phyloP scores from a whole-genome alignment of 2,888 invertebrate genomes.

The Byasa hedistus region DNA sequence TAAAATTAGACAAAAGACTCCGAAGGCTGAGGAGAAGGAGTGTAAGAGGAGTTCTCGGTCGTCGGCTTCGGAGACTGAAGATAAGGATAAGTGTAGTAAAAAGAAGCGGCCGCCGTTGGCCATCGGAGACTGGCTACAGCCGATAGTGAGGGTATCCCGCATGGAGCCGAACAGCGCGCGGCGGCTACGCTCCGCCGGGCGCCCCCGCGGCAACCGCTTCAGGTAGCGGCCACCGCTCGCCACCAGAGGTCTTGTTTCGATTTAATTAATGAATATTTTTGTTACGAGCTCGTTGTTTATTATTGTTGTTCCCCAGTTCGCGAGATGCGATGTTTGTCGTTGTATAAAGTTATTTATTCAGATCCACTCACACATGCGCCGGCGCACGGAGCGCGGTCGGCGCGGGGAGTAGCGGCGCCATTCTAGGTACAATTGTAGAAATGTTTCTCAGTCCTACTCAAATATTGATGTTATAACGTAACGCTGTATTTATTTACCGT shows the following conservation, averaged over 20 bases:
- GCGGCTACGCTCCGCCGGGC: conserved; percentile 58
- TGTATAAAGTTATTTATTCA: conserved; percentile 25
- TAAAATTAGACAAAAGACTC: conserved; percentile 33
- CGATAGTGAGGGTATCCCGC: conserved; percentile 83
- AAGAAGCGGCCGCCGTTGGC: conserved; percentile 56
- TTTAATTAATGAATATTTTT: conserved; percentile 28
- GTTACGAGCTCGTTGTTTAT: conserved; percentile 19
- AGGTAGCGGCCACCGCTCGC: conserved; percentile 50
- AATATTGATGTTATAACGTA: conserved; percentile 19
- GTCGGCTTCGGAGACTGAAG: conserved; percentile 54
- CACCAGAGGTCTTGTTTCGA: conserved; percentile 1
- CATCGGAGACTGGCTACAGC: conserved; percentile 77
- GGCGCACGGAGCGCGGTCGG: background rate
- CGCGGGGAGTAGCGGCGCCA: too few species aligned
- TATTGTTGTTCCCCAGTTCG: conserved; percentile 12
- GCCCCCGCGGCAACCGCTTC: conserved; percentile 40
- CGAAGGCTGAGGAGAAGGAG: conserved; percentile 43
- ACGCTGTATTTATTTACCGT: conserved; percentile 33
- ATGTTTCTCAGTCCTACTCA: conserved; percentile 17
- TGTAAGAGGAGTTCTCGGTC: conserved; percentile 43
- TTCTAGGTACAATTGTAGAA: conserved; percentile 5
- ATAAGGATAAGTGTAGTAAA: conserved; percentile 46
- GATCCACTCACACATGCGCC: conserved; percentile 3
- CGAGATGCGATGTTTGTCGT: conserved; percentile 6
- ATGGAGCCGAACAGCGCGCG: conserved; percentile 70